Conservation (phyloP, 2,888 invertebrate species). For the Hirtodrosophila alboralis region DNA sequence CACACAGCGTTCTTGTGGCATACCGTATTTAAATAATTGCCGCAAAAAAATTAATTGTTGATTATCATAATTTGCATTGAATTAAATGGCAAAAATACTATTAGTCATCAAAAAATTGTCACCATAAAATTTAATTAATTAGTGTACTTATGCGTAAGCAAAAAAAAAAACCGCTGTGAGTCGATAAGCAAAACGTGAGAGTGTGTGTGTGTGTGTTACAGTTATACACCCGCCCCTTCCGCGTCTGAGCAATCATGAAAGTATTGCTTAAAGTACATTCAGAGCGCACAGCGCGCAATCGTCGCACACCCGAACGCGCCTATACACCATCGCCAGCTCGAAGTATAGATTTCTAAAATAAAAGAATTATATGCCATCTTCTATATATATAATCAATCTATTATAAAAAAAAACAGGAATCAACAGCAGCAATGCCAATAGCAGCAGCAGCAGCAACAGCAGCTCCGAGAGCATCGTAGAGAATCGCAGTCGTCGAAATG, state of each 20-base stretch:
- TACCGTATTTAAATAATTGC: too few relatives aligned
- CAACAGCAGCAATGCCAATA: slow-evolving; percentile 26
- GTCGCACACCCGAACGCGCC: slow-evolving; percentile 44
- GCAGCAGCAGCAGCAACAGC: slow-evolving; percentile 2
- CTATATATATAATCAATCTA: neutral
- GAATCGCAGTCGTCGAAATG: slow-evolving; percentile 26
- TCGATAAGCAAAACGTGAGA: slow-evolving; percentile 11
- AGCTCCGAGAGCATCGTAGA: slow-evolving; percentile 24
- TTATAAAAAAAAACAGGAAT: slow-evolving; percentile 47
- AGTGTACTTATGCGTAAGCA: slow-evolving; percentile 14
- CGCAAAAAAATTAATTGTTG: slow-evolving; percentile 1
- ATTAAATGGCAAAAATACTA: slow-evolving; percentile 9
- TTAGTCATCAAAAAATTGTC: too few relatives aligned
- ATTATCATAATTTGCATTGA: slow-evolving; percentile 19
- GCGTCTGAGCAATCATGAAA: slow-evolving; percentile 77
- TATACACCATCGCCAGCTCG: slow-evolving; percentile 45
- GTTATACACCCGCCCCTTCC: slow-evolving; percentile 1
- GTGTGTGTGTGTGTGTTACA: slow-evolving; percentile 11
- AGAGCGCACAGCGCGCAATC: slow-evolving; percentile 47
- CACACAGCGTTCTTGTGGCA: neutral
- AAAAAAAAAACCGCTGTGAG: neutral
- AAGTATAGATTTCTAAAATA: slow-evolving; percentile 15
- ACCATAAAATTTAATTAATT: too few relatives aligned
- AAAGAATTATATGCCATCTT: neutral
- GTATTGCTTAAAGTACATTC: slow-evolving; percentile 82